Base-by-base conservation (phyloP, 2,888 invertebrate species). In the Spialia ferax region DNA sequence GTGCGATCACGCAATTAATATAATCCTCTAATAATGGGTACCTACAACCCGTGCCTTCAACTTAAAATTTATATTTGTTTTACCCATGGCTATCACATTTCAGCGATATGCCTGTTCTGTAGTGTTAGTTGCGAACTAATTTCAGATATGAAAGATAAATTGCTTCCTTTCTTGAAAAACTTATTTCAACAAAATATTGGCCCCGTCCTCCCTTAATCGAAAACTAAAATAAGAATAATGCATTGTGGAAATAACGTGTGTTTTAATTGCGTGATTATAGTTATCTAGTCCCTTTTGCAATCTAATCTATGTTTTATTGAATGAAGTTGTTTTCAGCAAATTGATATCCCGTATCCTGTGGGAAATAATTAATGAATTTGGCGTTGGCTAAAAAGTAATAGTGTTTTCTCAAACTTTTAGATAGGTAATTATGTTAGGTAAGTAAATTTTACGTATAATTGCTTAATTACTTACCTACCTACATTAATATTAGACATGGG, bases 1-100 rank as follows among this genome's bases (percentile, higher is more conserved):
- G 91, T 92, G 92, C 89, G 87, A 73, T 48, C 68, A 76, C 81
- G 87, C 90, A 90, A 89, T 91, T 89, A 89, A 91, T 88, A 87
- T 80, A 84, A 84, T 87, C 86, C 82, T 85, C 86, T 82, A 85
- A 82, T 89, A 91, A 85, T 86, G 87, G 84, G 82, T 79, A 73
- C 77, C 77, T 77, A 79, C 81, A 77, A 13, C 13, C 32, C 32
- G 26, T 26, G 26, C 77, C 77, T 77, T 79, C 82, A 78, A 15
- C 42, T 15, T 15, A 42, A n/a, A 42, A 42, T 42, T 81, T 87
- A 85, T 86, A 88, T 89, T 88, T 85, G 82, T 85, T 88, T 86
- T 86, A 86, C 81, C 81, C 80, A 75, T 77, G 75, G 75, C 75
- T 56, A 48, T 54, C 22, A 22, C 50, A 50, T 13, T 48, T 20